Percentiles rank a stretch among this genome's conserved stretches.
phyloP scores from a whole-genome alignment of 2,113 vertebrate genomes.

The Dinomys branickii region DNA sequence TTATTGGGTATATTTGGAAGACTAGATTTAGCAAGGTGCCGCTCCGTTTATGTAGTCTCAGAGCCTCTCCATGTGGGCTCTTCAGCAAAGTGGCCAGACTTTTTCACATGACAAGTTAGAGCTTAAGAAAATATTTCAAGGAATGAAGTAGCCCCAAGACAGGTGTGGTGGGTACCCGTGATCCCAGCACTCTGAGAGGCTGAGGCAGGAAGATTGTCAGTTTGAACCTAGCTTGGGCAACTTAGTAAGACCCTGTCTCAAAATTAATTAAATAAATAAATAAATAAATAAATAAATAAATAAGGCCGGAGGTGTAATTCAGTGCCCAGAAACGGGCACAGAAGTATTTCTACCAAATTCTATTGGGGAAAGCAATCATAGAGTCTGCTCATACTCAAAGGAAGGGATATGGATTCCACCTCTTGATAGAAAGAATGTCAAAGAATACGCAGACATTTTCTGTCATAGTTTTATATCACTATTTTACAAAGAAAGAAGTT shows the following conservation, averaged over 20 bases:
- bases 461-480: background rate
- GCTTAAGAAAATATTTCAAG: background rate
- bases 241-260: background rate
- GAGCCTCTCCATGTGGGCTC: background rate
- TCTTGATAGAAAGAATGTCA: background rate
- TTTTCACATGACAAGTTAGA: slow-evolving; percentile 1
- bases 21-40: background rate
- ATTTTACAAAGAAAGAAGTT: slow-evolving; percentile 44
- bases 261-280: background rate
- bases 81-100: background rate
- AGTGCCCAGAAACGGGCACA: background rate
- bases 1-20: background rate
- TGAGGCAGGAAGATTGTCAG: background rate
- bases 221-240: background rate
- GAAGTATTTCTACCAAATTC: background rate
- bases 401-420: background rate
- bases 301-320: background rate
- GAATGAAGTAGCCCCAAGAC: background rate
- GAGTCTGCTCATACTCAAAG: background rate
- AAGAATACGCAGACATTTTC: background rate
- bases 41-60: background rate
- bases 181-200: background rate
- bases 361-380: background rate
- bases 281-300: background rate
- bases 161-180: background rate